phyloP scores from a whole-genome alignment of 2,888 invertebrate species.

The Lysandra coridon region DNA sequence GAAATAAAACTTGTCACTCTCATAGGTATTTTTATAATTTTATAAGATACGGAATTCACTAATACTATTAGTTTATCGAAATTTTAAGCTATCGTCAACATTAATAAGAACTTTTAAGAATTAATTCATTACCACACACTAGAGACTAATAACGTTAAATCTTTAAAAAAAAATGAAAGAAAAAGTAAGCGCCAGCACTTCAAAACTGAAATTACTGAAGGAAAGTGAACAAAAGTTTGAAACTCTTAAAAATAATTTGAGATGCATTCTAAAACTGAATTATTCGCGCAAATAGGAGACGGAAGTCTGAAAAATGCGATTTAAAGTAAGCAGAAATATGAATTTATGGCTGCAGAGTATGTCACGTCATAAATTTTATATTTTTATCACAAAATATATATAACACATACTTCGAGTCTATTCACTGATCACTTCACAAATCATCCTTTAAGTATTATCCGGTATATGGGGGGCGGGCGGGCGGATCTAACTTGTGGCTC shows the following conservation, averaged over 20 bases:
- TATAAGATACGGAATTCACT: not conserved
- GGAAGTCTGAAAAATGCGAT: not conserved
- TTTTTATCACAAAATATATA: not conserved
- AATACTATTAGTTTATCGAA: not conserved
- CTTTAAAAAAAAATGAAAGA: not conserved
- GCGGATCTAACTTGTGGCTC: constrained; percentile 46
- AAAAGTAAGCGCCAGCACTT: not conserved
- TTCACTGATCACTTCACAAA: constrained; percentile 22
- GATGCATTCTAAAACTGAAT: constrained; percentile 4
- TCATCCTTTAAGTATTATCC: constrained; percentile 17
- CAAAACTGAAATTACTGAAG: not conserved
- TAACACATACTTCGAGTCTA: not conserved
- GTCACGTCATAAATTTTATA: not conserved
- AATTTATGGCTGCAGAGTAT: not conserved
- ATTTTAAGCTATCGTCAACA: not conserved
- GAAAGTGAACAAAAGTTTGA: not conserved
- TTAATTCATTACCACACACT: not conserved
- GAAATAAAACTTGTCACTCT: not conserved
- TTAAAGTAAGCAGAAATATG: constrained; percentile 2
- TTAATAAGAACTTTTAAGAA: not conserved
- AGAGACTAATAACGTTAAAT: not conserved
- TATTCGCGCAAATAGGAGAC: constrained; percentile 14
- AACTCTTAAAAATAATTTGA: constrained; percentile 3
- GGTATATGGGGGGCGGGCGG: constrained; percentile 43
- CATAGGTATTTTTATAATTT: not conserved